phyloP scores from a whole-genome alignment of 2,797 vertebrate species.

The Lepidocolaptes lacrymiger region DNA sequence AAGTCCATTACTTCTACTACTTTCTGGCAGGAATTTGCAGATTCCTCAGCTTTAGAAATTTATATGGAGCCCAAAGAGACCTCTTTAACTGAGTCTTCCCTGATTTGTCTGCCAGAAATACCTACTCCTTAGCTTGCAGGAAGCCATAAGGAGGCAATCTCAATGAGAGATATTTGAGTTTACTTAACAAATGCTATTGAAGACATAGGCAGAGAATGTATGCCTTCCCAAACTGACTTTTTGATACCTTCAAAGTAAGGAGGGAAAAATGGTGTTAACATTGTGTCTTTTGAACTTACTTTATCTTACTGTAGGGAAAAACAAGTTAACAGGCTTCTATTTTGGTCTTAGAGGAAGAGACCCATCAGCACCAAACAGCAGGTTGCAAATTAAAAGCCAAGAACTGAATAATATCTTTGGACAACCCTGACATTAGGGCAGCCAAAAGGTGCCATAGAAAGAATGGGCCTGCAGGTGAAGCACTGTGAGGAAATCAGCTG shows the following conservation, averaged over 20 bases:
- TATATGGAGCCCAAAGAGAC: neutral
- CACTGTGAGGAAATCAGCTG: neutral
- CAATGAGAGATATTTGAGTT: neutral
- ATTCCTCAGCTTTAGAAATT: neutral
- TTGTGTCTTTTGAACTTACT: neutral
- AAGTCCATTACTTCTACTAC: neutral
- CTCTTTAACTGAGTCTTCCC: neutral
- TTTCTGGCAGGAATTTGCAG: neutral
- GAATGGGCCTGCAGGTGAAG: too few species aligned
- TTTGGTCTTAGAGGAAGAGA: neutral
- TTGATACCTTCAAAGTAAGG: neutral
- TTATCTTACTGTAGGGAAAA: neutral
- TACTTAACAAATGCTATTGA: neutral
- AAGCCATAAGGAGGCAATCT: neutral
- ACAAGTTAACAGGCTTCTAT: neutral
- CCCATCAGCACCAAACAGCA: neutral
- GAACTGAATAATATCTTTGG: neutral
- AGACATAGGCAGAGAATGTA: neutral
- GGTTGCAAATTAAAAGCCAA: neutral
- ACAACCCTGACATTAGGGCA: neutral
- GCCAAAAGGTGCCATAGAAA: neutral
- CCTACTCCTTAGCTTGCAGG: neutral
- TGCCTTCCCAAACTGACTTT: neutral
- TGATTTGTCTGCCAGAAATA: neutral
- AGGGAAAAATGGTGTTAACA: neutral